Conservation (phyloP, 2,888 invertebrate genomes). For the Apocheima hispidaria region DNA sequence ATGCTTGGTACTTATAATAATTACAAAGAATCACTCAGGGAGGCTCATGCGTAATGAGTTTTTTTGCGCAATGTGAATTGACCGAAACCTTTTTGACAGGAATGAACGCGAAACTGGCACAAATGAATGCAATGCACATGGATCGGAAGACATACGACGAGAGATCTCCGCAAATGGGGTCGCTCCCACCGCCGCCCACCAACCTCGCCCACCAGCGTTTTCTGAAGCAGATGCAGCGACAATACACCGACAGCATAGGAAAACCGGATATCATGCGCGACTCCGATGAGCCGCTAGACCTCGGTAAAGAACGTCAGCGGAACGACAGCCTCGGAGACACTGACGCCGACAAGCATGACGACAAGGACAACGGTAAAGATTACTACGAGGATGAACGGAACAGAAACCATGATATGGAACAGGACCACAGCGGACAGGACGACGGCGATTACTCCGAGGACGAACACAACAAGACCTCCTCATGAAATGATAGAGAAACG, state of each 20-base stretch:
- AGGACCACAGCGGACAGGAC: slow-evolving; percentile 71
- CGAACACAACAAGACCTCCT: slow-evolving; percentile 73
- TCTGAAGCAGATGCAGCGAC: slow-evolving; percentile 88
- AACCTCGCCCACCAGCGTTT: slow-evolving; percentile 86
- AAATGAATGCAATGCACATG: slow-evolving; percentile 88
- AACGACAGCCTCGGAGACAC: slow-evolving; percentile 72
- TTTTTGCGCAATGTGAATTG: no score
- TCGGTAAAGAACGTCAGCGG: slow-evolving; percentile 83
- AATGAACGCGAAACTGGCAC: slow-evolving; percentile 92
- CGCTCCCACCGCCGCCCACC: slow-evolving; percentile 84
- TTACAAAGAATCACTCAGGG: background rate
- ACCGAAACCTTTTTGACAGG: slow-evolving; percentile 75
- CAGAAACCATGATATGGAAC: slow-evolving; percentile 63
- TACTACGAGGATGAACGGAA: slow-evolving; percentile 71
- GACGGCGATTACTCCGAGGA: slow-evolving; percentile 83
- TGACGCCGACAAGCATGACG: slow-evolving; percentile 82
- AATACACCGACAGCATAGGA: slow-evolving; percentile 84
- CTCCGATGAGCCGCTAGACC: slow-evolving; percentile 83
- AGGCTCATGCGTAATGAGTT: background rate
- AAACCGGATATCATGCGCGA: slow-evolving; percentile 85
- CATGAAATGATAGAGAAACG: slow-evolving; percentile 67
- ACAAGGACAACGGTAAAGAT: slow-evolving; percentile 80
- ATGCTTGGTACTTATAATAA: slow-evolving; percentile 85
- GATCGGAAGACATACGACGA: slow-evolving; percentile 85
- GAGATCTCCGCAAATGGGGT: slow-evolving; percentile 84